Evolutionary conservation across 2,888 invertebrate species (phyloP).

Genomic region (Acheta domesticus): DNA sequence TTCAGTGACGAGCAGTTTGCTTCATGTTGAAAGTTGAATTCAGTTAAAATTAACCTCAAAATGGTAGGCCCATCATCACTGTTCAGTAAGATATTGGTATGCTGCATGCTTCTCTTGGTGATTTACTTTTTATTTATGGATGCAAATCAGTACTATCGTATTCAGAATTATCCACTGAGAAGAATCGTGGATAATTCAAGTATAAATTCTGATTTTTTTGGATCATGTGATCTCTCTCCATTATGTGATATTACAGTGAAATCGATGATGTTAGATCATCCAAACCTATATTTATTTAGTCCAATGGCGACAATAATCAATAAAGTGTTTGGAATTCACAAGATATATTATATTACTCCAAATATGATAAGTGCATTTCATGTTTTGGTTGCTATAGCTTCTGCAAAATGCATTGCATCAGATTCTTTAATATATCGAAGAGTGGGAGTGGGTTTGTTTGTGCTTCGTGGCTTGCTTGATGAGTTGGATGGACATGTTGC

Average conservation of each 20-base stretch:
- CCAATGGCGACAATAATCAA: conserved; percentile 75
- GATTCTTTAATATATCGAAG: conserved; percentile 68
- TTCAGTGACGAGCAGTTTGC: not conserved
- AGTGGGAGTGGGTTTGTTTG: conserved; percentile 71
- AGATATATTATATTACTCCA: conserved; percentile 64
- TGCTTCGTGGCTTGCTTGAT: conserved; percentile 77
- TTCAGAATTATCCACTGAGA: conserved; percentile 65
- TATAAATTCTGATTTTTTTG: conserved; percentile 32
- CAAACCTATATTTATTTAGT: conserved; percentile 78
- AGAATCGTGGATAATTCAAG: conserved; percentile 46
- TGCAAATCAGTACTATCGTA: conserved; percentile 64
- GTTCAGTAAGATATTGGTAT: conserved; percentile 34
- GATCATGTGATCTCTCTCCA: conserved; percentile 59
- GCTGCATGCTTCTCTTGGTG: conserved; percentile 49
- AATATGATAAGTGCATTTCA: conserved; percentile 81
- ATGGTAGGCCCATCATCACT: conserved; percentile 37
- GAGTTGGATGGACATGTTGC: conserved; percentile 85
- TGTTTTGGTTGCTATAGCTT: conserved; percentile 68
- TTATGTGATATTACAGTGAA: conserved; percentile 79
- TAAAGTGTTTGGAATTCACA: conserved; percentile 61
- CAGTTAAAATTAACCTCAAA: conserved; percentile 3
- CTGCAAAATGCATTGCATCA: conserved; percentile 72
- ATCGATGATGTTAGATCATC: conserved; percentile 75
- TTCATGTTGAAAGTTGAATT: not conserved
- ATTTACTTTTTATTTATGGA: conserved; percentile 72